phyloP scores from a whole-genome alignment of 1,140 invertebrate genomes.

The Cherax quadricarinatus region DNA sequence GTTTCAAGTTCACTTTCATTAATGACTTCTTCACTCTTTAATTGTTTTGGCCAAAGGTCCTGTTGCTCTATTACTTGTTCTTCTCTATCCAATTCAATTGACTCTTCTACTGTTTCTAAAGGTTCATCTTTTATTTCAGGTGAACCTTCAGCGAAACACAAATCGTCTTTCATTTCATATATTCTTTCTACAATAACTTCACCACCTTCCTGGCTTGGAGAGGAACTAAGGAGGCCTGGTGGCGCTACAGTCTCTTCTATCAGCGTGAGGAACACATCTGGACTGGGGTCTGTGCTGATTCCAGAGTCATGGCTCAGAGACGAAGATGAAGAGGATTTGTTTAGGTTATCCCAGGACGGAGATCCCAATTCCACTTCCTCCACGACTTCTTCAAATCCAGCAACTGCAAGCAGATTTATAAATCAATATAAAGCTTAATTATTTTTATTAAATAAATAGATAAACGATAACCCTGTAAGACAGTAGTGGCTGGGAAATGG shows the following conservation, averaged over 20 bases:
- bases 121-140: slow-evolving; percentile 63
- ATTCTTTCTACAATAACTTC: slow-evolving; percentile 69
- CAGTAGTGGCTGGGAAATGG: too few relatives aligned
- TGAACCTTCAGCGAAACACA: slow-evolving; percentile 50
- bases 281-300: slow-evolving; percentile 54
- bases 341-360: slow-evolving; percentile 64
- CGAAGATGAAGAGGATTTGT: slow-evolving; percentile 50
- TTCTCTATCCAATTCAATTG: slow-evolving; percentile 39
- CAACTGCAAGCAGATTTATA: slow-evolving; percentile 58
- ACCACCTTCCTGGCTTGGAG: slow-evolving; percentile 64
- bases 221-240: slow-evolving; percentile 45
- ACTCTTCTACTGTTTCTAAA: slow-evolving; percentile 51
- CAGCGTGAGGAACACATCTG: slow-evolving; percentile 71
- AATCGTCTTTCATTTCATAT: slow-evolving; percentile 71
- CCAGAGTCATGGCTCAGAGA: slow-evolving; percentile 65
- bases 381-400: slow-evolving; percentile 72
- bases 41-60: slow-evolving; percentile 30
- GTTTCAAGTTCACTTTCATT: slow-evolving; percentile 27
- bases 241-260: slow-evolving; percentile 68
- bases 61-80: slow-evolving; percentile 42
- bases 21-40: slow-evolving; percentile 32
- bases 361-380: slow-evolving; percentile 71
- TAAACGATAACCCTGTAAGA: too few relatives aligned
- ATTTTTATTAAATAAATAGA: too few relatives aligned
- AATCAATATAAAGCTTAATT: too few relatives aligned